phyloP scores from a whole-genome alignment of 2,797 vertebrate genomes.

The Florisuga fusca region DNA sequence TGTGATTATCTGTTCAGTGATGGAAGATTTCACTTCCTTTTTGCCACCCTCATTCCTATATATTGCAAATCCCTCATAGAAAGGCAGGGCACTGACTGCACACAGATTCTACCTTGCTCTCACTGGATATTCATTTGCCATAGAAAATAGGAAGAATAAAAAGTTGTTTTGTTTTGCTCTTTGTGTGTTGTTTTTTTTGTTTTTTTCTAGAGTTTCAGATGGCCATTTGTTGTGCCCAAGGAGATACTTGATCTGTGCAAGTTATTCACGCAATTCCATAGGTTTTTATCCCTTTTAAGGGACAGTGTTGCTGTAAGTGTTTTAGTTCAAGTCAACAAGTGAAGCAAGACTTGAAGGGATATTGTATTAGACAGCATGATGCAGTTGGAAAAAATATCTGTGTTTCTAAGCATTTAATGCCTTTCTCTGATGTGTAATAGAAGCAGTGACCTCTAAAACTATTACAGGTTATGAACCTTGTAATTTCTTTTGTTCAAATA shows the following conservation, averaged over 20 bases:
- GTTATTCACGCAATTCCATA: background rate
- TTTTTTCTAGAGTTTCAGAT: background rate
- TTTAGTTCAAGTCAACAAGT: background rate
- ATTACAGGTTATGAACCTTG: background rate
- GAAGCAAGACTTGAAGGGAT: background rate
- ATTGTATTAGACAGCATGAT: background rate
- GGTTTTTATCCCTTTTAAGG: background rate
- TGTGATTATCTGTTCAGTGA: background rate
- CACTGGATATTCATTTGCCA: background rate
- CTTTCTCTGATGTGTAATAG: background rate
- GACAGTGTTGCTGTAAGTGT: background rate
- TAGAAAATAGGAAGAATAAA: background rate
- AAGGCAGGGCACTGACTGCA: rapidly evolving
- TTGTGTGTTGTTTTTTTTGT: background rate
- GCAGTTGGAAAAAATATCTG: background rate
- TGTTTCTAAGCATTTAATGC: background rate
- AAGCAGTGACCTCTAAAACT: background rate
- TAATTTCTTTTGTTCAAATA: background rate
- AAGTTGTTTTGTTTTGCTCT: background rate
- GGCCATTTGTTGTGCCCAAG: background rate
- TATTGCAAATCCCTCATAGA: background rate
- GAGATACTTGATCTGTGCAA: background rate
- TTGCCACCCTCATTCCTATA: background rate
- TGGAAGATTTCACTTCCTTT: background rate
- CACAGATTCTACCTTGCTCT: background rate